Evolutionary conservation across 2,888 invertebrate genomes (phyloP), one percentile per base, ranked within the genome.

Genomic region (Alsophila aescularia): DNA sequence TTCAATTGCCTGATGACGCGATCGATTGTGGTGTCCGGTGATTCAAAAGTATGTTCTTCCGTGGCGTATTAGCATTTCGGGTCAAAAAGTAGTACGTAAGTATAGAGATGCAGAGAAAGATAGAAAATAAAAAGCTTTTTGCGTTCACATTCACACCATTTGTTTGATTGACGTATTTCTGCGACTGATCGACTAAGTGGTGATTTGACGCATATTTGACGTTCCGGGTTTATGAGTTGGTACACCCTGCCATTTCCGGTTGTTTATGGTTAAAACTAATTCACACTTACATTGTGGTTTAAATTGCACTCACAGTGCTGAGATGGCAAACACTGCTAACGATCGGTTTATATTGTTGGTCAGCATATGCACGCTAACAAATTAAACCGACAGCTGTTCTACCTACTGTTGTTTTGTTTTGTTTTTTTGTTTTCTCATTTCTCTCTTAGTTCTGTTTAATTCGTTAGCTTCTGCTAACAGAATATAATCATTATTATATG

Each of bases 61-160:
- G 50, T 65, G 49, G 39, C 54, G 59, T 67, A 60, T 61, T 60
- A 60, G 54, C 80, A 83, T 83, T 70, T 72, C 76, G 68, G 56
- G 61, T 56, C 43, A 51, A 52, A 57, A 67, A 55, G 47, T 53
- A 60, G 60, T 66, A 65, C 63, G 64, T 65, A 49, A 66, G 58
- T 58, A 67, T 65, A 72, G 69, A 68, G 61, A 36, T 61, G 63
- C 54, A 72, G 66, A 72, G 56, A 68, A 70, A 66, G 67, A 67
- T 59, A 67, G 63, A 66, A 70, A 72, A 69, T 60, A 70, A 71
- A 62, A 65, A 64, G 64, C 40, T 44, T 55, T 49, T 37, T 16
- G 72, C 68, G 62, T 70, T 82, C 75, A 81, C 85, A 83, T 24
- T 82, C 75, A 81, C 85, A 83, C 83, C 84, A 86, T 86, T 83